Evolutionary conservation across 2,888 invertebrate species (phyloP).

Genomic region (Caenorhabditis sinica): DNA sequence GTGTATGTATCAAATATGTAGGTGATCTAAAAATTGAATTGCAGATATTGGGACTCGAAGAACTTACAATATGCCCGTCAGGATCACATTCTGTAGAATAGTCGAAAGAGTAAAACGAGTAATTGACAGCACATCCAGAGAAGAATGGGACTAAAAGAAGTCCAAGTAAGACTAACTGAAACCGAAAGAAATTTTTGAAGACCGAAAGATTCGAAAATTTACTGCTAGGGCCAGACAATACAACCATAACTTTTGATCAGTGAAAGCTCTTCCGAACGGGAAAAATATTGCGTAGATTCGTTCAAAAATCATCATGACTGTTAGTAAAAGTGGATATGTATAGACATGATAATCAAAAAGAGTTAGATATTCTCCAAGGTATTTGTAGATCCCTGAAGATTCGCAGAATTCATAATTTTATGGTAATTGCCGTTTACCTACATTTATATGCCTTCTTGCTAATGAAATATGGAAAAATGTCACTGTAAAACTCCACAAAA

Average conservation of each 20-base stretch:
- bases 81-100: slow-evolving; percentile 37
- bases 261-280: slow-evolving; percentile 21
- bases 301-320: slow-evolving; percentile 35
- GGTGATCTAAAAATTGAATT: slow-evolving; percentile 26
- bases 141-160: slow-evolving; percentile 30
- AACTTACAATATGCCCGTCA: slow-evolving; percentile 25
- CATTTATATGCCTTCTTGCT: slow-evolving; percentile 21
- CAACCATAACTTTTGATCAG: slow-evolving; percentile 12
- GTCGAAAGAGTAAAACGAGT: slow-evolving; percentile 24
- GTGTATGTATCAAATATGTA: slow-evolving; percentile 35
- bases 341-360: slow-evolving; percentile 33
- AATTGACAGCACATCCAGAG: slow-evolving; percentile 32
- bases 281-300: slow-evolving; percentile 26
- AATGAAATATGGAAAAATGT: slow-evolving; percentile 32
- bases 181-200: not conserved
- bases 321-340: slow-evolving; percentile 31
- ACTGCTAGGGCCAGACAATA: slow-evolving; percentile 26
- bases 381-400: slow-evolving; percentile 1
- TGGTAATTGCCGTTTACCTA: not conserved
- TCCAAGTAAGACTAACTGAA: slow-evolving; percentile 17
- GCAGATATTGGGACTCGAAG: not conserved
- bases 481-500: slow-evolving; percentile 26
- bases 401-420: not conserved
- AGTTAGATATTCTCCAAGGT: slow-evolving; percentile 27
- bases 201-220: not conserved